Evolutionary conservation across 1,140 invertebrate species (phyloP).

Genomic region (Rhagoletis pomonella): DNA sequence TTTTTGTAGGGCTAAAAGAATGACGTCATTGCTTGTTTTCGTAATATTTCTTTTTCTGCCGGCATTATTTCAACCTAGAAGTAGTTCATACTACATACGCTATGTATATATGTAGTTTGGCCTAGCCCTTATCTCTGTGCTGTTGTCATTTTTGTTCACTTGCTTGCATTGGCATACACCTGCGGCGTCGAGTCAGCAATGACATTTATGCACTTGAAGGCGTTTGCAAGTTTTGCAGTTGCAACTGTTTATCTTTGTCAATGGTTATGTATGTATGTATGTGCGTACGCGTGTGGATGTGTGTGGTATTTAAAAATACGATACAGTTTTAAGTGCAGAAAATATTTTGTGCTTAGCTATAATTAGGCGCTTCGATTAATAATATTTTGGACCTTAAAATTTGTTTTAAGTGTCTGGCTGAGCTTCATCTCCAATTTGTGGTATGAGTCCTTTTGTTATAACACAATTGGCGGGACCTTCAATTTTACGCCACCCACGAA

Average conservation of each 20-base stretch:
- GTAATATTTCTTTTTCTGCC: not conserved
- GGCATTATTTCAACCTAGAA: constrained; percentile 19
- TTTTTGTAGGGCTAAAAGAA: not conserved
- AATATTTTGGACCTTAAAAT: too few relatives aligned
- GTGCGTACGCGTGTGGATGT: not conserved
- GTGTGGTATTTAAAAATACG: not conserved
- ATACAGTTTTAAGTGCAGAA: too few relatives aligned
- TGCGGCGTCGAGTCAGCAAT: not conserved
- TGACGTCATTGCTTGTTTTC: constrained; percentile 35
- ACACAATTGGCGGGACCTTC: too few relatives aligned
- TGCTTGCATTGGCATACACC: not conserved
- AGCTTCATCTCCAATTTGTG: too few relatives aligned
- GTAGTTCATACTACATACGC: too few relatives aligned
- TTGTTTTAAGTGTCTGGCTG: too few relatives aligned
- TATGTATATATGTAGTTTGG: not conserved
- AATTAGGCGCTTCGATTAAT: too few relatives aligned
- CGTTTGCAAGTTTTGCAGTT: not conserved
- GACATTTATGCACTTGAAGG: constrained; percentile 9
- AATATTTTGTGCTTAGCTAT: too few relatives aligned
- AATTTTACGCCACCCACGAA: too few relatives aligned
- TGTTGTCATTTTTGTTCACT: not conserved
- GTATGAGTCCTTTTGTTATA: too few relatives aligned
- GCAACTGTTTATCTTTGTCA: not conserved
- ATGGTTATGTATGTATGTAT: not conserved
- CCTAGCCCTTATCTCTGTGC: not conserved